Base-by-base conservation (phyloP, 2,888 invertebrate genomes). In the Physocephala rufipes region DNA sequence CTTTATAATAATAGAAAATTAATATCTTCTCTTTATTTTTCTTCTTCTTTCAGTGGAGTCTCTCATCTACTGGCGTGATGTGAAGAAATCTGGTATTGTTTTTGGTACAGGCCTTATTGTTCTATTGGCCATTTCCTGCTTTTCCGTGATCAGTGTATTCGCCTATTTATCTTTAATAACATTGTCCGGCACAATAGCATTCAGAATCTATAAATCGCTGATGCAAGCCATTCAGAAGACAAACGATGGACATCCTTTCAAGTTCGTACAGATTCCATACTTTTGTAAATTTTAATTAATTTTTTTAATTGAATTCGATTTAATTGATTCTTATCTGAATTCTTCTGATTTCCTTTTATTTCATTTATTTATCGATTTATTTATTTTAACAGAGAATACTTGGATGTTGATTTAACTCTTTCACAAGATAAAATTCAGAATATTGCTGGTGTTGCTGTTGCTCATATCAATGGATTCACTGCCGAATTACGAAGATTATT, bases 41-140 rank as follows among this genome's bases (percentile, higher is more conserved):
- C 82, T 81, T 81, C 78, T 76, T 21, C 79, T 90, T 91, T 12
- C 89, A 95, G 95, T 95, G 91, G 93, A 95, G 88, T 95, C 96
- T 84, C 90, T 99, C 87, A 93, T 99, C 87, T 98, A 99, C 90
- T 99, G 99, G 99, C 92, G 97, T 79, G 94, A 95, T 88, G 93
- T 96, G 79, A 95, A 94, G 88, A 95, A 94, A 88, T 95, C 96
- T 77, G 99, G 96, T 79, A 91, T 93, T 82, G 96, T 96, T 77
- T 95, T 99, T 86, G 97, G 95, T 84, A 92, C 92, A 79, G 92
- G 95, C 79, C 90, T 99, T 84, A 90, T 93, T 82, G 90, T 95
- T 83, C 92, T 99, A 82, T 89, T 98, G 87, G 95, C 97, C 82
- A 91, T 99, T 87, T 94, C 96, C 84, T 94, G 93, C 89, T 96